phyloP scores from a whole-genome alignment of 2,113 vertebrate species.

The Nannospalax galili region DNA sequence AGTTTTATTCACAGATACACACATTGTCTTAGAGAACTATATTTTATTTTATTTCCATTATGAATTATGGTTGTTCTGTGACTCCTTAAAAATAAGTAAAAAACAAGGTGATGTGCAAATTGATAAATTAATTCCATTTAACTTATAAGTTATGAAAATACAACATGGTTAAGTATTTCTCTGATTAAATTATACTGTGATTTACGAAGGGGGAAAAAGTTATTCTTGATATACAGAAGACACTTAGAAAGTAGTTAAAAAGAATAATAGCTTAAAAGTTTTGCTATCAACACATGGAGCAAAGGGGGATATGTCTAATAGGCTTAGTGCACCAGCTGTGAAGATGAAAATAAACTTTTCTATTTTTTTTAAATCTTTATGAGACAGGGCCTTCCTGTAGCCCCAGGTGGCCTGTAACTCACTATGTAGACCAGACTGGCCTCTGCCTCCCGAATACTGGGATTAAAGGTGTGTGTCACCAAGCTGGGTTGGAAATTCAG shows the following conservation, averaged over 20 bases:
- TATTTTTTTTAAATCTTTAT: too few species aligned
- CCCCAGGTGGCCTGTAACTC: too few species aligned
- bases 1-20: conserved; percentile 46
- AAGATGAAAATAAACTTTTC: too few species aligned
- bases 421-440: too few species aligned
- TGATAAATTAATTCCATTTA: conserved; percentile 61
- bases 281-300: conserved; percentile 10
- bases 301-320: neutral
- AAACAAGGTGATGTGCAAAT: conserved; percentile 31
- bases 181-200: conserved; percentile 20
- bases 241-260: conserved; percentile 2
- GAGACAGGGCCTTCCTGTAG: too few species aligned
- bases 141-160: conserved; percentile 54
- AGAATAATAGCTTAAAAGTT: too few species aligned
- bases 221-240: conserved; percentile 26
- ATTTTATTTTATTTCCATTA: conserved; percentile 54
- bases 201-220: neutral
- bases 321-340: conserved; percentile 8
- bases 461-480: too few species aligned
- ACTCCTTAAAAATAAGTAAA: conserved; percentile 21
- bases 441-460: too few species aligned
- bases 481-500: too few species aligned
- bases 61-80: neutral
- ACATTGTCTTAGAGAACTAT: conserved; percentile 51
- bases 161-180: conserved; percentile 23